Evolutionary conservation across 2,113 vertebrate genomes (phyloP).

Genomic region (Vanacampus margaritifer): DNA sequence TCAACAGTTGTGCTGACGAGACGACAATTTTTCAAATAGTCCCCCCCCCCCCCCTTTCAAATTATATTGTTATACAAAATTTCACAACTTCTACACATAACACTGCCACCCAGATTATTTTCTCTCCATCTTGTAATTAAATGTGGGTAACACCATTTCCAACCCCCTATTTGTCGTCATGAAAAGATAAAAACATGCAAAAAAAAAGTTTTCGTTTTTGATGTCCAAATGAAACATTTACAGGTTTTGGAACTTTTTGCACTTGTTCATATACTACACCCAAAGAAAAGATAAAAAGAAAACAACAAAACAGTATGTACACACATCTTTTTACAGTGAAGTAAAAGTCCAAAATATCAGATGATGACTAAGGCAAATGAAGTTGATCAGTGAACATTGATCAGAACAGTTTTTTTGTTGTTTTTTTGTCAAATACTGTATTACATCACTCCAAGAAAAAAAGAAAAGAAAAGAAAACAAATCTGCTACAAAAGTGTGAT

Average conservation of each 20-base stretch:
- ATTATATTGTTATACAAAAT: constrained; percentile 61
- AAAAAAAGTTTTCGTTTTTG: constrained; percentile 83
- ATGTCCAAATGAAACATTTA: constrained; percentile 98
- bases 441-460: constrained; percentile 68
- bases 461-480: constrained; percentile 62
- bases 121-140: constrained; percentile 82
- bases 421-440: constrained; percentile 88
- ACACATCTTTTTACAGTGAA: constrained; percentile 97
- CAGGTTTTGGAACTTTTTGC: constrained; percentile 88
- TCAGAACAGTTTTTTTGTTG: constrained; percentile 77
- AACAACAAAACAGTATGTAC: constrained; percentile 93
- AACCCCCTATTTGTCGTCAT: constrained; percentile 56
- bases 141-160: constrained; percentile 90
- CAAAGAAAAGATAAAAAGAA: constrained; percentile 61
- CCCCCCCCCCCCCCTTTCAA: too few relatives aligned
- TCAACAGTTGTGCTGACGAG: constrained; percentile 96
- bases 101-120: constrained; percentile 87
- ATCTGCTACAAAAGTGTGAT: constrained; percentile 91
- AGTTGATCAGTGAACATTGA: constrained; percentile 79
- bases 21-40: constrained; percentile 64
- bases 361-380: constrained; percentile 83
- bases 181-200: constrained; percentile 99
- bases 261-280: constrained; percentile 93
- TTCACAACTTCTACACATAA: constrained; percentile 81
- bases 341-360: constrained; percentile 85